Evolutionary conservation across 2,113 vertebrate genomes (phyloP).

Genomic region (Dissostichus mawsoni): DNA sequence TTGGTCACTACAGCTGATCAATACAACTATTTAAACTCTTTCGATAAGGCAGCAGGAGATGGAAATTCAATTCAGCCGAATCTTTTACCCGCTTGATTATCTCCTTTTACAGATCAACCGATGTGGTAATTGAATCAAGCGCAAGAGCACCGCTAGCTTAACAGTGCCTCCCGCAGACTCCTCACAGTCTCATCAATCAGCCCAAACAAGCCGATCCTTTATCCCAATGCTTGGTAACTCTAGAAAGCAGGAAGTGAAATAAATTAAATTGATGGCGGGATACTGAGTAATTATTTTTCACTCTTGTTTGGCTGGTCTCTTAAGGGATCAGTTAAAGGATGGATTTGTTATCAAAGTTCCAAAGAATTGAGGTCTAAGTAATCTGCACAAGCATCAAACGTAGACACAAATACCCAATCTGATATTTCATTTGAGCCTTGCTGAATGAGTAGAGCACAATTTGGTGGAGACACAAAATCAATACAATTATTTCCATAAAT

Average conservation of each 20-base stretch:
- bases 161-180: constrained; percentile 7
- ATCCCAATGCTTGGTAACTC: constrained; percentile 13
- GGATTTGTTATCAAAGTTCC: background rate
- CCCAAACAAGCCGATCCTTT: constrained; percentile 37
- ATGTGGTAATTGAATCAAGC: constrained; percentile 48
- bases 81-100: constrained; percentile 45
- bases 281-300: background rate
- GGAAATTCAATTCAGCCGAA: constrained; percentile 38
- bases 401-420: constrained; percentile 2
- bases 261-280: constrained; percentile 30
- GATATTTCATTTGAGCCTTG: background rate
- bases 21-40: constrained; percentile 21
- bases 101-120: constrained; percentile 24
- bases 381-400: background rate
- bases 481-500: background rate
- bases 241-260: constrained; percentile 22
- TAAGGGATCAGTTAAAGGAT: background rate
- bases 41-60: constrained; percentile 27
- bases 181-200: constrained; percentile 63
- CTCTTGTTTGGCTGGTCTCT: constrained; percentile 17
- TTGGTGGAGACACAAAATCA: background rate
- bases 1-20: constrained; percentile 11
- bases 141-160: background rate
- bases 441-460: background rate
- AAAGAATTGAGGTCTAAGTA: constrained; percentile 18